phyloP scores from a whole-genome alignment of 2,888 invertebrate species.

The Tetramorium bicarinatum region DNA sequence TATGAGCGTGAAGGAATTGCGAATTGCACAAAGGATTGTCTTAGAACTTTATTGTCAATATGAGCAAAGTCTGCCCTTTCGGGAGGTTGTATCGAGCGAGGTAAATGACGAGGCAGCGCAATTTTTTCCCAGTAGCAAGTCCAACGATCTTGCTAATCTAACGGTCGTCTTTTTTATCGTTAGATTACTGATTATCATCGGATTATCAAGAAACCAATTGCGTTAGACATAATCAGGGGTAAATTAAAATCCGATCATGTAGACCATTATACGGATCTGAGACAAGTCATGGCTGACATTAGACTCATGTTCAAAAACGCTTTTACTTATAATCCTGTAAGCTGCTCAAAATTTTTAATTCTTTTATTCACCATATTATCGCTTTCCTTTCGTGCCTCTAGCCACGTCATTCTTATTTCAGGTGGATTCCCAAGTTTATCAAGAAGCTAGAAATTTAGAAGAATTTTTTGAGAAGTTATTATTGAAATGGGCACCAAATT shows the following conservation, averaged over 20 bases:
- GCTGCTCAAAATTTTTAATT: slow-evolving; percentile 79
- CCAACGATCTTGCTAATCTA: slow-evolving; percentile 11
- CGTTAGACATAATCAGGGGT: slow-evolving; percentile 93
- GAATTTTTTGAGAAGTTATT: slow-evolving; percentile 95
- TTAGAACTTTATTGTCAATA: slow-evolving; percentile 97
- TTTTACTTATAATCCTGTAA: slow-evolving; percentile 93
- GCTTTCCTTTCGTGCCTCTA: neutral
- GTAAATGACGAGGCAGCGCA: slow-evolving; percentile 85
- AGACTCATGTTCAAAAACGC: slow-evolving; percentile 96
- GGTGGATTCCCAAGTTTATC: slow-evolving; percentile 92
- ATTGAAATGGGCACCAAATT: slow-evolving; percentile 93
- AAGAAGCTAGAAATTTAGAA: slow-evolving; percentile 93
- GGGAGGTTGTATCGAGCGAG: slow-evolving; percentile 93
- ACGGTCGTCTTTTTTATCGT: slow-evolving; percentile 57
- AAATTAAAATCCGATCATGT: slow-evolving; percentile 92
- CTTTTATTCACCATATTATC: neutral
- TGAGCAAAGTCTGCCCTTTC: slow-evolving; percentile 95
- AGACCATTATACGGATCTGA: slow-evolving; percentile 91
- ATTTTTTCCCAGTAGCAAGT: neutral
- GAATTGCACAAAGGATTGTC: slow-evolving; percentile 93
- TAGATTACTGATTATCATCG: slow-evolving; percentile 91
- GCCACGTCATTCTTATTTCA: slow-evolving; percentile 82
- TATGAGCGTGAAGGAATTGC: slow-evolving; percentile 89
- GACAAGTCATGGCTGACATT: slow-evolving; percentile 93
- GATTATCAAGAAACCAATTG: slow-evolving; percentile 93